Evolutionary conservation across 2,888 invertebrate species (phyloP), one percentile per base, ranked within the genome.

Genomic region (Phrixothrix hirtus): DNA sequence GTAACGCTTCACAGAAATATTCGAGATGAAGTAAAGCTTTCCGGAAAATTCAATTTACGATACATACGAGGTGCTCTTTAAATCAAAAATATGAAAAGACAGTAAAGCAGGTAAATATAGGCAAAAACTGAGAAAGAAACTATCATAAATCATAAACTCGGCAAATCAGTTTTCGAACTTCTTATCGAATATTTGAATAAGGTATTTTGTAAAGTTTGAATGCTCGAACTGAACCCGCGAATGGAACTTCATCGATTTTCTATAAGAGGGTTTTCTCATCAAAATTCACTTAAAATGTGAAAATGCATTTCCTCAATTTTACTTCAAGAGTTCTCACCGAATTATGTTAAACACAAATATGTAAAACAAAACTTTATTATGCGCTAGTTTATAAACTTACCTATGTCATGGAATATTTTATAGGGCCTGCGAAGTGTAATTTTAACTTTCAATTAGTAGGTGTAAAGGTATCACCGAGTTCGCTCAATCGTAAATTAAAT

Each of bases 121-220:
- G 38, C 42, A 46, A 35, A 47, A 47, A 17, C 21, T 16, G 29
- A 47, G 32, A 52, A 56, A 46, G 27, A 46, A 53, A 47, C 41
- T 41, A 52, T 52, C 39, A 50, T 58, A 58, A 58, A 55, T 55
- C 55, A 55, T 47, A 48, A 48, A 46, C 46, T 44, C 51, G 48
- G 55, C 50, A 58, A 58, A 58, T 58, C 55, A 57, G 45, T 55
- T 51, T 48, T 21, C 29, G 31, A 47, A 51, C 41, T 48, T 48
- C 51, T 47, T 55, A 55, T 58, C 55, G 48, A 46, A 49, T 49
- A 53, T 53, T 48, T 57, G 57, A 53, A 49, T 57, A 53, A 53
- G 48, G 53, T 53, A 57, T 57, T 57, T 57, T 57, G 57, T 57
- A 53, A 57, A 57, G 41, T 57, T 57, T 57, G 48, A 54, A 54